Evolutionary conservation across 2,888 invertebrate species (phyloP), one percentile per base, ranked within the genome.

Genomic region (Thymelicus acteon): DNA sequence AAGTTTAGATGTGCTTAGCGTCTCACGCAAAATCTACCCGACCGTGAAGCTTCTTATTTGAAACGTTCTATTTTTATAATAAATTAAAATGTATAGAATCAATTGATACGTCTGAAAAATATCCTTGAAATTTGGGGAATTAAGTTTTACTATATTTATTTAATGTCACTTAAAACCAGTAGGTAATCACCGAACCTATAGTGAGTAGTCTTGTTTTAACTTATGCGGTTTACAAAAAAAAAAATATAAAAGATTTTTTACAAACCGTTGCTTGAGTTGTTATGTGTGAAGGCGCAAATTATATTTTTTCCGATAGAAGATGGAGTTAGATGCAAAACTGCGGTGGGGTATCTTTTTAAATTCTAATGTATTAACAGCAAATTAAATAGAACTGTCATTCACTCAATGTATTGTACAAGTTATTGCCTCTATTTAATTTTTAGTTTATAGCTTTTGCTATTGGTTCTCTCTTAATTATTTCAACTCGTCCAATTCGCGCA

Each of bases 21-120:
- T 49, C 37, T 58, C 52, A 54, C 52, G 63, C 52, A 63, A 63
- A 39, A 52, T 8, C 12, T 49, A 52, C 37, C 44, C 15, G 19
- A 63, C 19, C 64, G 52, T 64, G 52, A 52, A 52, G 49, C 39
- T 19, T 64, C 39, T 7, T 19, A 39, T 58, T 58, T 58, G 39
- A 58, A 58, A 7, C 12, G n/a, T 37, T 37, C 58, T 58, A 58
- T 58, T 58, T 58, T 58, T 37, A 12, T 24, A 24, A 37, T 39
- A 58, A 58, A 39, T 37, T 37, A 58, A 39, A n/a, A 64, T 49
- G 63, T 10, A 63, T 15, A 37, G n/a, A 49, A 52, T 52, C 39
- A 39, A 49, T 64, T 64, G 39, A 40, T 39, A 64, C 58, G n/a
- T n/a, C 15, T 58, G 0, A 8, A 39, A 58, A 37, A 37, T 39